A percentile compares a stretch with the other conserved stretches of the same genome.
Conservation (phyloP, 2,888 invertebrate genomes). For the Pheosia tremula region DNA sequence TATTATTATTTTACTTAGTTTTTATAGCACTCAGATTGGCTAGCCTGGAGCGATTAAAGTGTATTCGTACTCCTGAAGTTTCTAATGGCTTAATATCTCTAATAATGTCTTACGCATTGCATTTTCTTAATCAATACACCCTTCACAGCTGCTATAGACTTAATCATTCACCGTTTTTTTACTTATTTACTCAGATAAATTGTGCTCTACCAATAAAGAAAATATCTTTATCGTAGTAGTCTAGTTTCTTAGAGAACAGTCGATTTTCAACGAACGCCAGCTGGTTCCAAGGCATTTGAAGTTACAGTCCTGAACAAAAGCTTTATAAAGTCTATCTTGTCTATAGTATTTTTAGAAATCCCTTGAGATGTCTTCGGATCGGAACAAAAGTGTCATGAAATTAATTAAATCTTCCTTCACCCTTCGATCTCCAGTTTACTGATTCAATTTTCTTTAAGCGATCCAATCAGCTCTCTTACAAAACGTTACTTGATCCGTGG, state of each 20-base stretch:
- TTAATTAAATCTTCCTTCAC: background rate
- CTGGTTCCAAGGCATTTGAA: background rate
- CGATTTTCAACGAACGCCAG: no score
- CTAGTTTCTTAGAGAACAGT: no score
- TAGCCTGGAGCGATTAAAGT: background rate
- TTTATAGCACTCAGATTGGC: constrained; percentile 1
- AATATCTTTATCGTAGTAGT: no score
- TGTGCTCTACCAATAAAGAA: no score
- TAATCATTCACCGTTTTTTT: no score
- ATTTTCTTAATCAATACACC: no score
- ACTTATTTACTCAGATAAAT: no score
- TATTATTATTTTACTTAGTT: background rate
- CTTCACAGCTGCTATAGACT: no score
- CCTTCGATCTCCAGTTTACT: constrained; percentile 2
- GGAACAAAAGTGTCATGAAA: background rate
- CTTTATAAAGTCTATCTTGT: background rate
- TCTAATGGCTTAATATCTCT: background rate
- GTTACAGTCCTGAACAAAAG: background rate
- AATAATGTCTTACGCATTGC: no score
- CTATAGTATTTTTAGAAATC: background rate
- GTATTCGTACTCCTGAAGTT: background rate
- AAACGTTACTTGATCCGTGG: background rate
- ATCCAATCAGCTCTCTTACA: background rate
- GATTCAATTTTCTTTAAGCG: background rate
- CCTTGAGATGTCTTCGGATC: background rate